These are phyloP conservation scores for Lasioglossum calceatum DNA, from an alignment of 2,888 invertebrate genomes.

Conservation along the genomic window DNA sequence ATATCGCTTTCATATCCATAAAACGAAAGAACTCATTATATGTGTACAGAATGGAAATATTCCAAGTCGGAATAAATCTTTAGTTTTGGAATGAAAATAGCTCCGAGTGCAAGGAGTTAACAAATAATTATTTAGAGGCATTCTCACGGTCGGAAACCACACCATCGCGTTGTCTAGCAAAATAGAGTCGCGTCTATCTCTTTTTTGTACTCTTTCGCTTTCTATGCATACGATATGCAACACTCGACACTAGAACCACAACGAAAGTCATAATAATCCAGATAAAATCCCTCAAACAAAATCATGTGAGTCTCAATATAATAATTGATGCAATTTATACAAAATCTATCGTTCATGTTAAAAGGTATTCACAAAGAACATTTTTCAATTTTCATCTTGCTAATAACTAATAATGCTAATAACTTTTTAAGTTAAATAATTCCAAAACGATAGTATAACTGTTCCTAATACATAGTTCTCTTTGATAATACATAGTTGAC, in stretches of 20 bases:
- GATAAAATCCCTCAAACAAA: neutral
- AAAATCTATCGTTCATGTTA: neutral
- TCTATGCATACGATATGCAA: neutral
- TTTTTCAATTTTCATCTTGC: neutral
- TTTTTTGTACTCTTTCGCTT: conserved; percentile 41
- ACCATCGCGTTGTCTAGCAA: conserved; percentile 23
- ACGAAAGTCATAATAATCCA: neutral
- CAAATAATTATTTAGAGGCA: neutral
- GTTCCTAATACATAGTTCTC: neutral
- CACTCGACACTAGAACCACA: neutral
- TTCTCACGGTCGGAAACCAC: conserved; percentile 4
- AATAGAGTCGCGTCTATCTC: conserved; percentile 46
- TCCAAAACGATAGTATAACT: neutral
- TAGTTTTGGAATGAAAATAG: neutral
- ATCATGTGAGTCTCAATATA: neutral
- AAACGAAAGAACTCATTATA: neutral
- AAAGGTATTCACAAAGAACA: neutral
- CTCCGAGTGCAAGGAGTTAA: neutral
- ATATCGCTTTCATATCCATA: neutral
- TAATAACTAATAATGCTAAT: too few relatives aligned
- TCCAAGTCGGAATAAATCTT: neutral
- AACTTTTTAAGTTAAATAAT: neutral
- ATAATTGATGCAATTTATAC: neutral
- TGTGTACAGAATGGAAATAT: neutral
- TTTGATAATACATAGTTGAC: neutral